Evolutionary conservation across 2,797 vertebrate genomes (phyloP), one percentile per base, ranked within the genome.

Genomic region (Heteromormyrus szaboi): DNA sequence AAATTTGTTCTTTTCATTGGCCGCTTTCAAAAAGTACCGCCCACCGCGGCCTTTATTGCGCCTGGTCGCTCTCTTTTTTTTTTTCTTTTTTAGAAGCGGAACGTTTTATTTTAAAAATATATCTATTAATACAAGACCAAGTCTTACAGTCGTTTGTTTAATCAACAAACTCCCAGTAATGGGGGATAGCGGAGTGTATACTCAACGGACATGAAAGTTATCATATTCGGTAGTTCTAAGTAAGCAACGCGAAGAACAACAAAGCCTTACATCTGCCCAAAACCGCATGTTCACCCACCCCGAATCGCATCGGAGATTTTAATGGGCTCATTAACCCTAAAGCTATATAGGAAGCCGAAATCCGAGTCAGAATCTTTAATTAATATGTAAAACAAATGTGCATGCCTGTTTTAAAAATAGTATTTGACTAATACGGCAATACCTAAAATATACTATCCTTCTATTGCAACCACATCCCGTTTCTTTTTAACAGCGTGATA

Each of bases 1-100:
- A 4, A 0, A 3, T 19, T 14, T 0, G 2, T 9, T 1, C 12
- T 4, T 90, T n/a, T 72, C 44, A 91, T 93, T 92, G 92, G 91
- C 4, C 72, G 11, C 33, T 2, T 44, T 56, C 6, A 44, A 89
- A 44, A 89, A 37, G 51, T 37, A 51, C 51, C 33, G 68, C 84
- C 53, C 17, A 17, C 6, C 41, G 19, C 86, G 89, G 41, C 68
- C 11, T 62, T 56, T 59, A 54, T 44, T 76, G 14, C 56, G 54
- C 59, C 22, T 68, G 44, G 11, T 86, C 79, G 3, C 4, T 22
- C 48, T 85, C 3, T 59, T 2, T n/a, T 2, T 5, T 56, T 56
- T 17, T 25, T 84, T 54, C n/a, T 56, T 56, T 17, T 14, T 53
- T 53, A 41, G 48, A 59, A 86, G 29, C 17, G 29, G 22, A 51